phyloP scores from a whole-genome alignment of 2,797 vertebrate species.

The Gymnodraco acuticeps region DNA sequence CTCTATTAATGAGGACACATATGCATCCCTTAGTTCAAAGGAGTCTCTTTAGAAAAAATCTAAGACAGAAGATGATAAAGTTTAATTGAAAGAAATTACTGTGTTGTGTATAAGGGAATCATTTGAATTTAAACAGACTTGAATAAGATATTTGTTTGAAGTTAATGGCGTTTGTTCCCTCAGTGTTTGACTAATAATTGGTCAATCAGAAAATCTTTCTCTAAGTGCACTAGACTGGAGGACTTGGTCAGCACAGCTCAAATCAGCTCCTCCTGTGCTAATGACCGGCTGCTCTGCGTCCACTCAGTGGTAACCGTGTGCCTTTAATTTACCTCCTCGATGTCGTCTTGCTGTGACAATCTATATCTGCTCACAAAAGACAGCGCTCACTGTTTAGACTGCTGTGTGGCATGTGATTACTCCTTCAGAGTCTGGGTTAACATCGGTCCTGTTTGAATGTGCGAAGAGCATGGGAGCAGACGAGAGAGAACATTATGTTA shows the following conservation, averaged over 20 bases:
- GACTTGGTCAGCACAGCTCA: conserved; percentile 7
- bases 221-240: conserved; percentile 1
- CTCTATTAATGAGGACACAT: neutral
- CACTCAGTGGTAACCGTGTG: neutral
- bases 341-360: conserved; percentile 25
- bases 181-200: conserved; percentile 27
- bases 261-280: conserved; percentile 23
- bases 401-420: conserved; percentile 2
- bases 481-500: neutral
- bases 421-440: neutral
- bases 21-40: neutral
- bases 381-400: neutral
- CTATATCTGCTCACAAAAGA: conserved; percentile 4
- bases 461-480: neutral
- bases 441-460: neutral
- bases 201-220: conserved; percentile 9
- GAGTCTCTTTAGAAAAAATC: neutral
- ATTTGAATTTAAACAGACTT: conserved; percentile 10
- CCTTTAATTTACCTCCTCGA: conserved; percentile 2
- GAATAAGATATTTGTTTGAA: conserved; percentile 7
- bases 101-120: conserved; percentile 13
- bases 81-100: conserved; percentile 30
- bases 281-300: conserved; percentile 15
- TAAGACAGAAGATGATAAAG: neutral
- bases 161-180: conserved; percentile 24